Conservation (phyloP, 2,888 invertebrate species). For the Halictus quadricinctus region DNA sequence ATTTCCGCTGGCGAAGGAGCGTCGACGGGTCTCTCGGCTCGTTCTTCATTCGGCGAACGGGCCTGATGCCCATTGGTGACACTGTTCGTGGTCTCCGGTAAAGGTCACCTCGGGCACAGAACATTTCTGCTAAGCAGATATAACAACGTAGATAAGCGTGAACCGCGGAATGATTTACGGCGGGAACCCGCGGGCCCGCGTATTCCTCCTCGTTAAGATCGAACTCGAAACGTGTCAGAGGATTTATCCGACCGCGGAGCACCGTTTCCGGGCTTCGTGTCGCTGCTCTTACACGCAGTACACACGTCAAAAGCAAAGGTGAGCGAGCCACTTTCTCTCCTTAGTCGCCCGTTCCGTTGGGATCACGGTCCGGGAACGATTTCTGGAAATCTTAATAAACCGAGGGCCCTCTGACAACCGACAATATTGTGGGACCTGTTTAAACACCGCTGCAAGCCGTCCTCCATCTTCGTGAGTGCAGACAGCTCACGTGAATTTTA, state of each 20-base stretch:
- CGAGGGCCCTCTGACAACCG: not conserved
- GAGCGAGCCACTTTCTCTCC: conserved; percentile 28
- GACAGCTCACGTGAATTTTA: not conserved
- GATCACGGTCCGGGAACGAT: not conserved
- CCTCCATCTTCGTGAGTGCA: not conserved
- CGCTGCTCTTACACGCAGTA: conserved; percentile 10
- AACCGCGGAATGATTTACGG: conserved; percentile 66
- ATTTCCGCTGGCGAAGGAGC: conserved; percentile 9
- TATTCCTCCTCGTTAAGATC: conserved; percentile 65
- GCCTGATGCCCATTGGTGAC: conserved; percentile 38
- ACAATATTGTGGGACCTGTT: not conserved
- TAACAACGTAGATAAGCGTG: conserved; percentile 67
- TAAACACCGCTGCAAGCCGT: not conserved
- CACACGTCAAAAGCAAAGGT: conserved; percentile 15
- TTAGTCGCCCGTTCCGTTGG: not conserved
- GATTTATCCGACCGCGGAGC: conserved; percentile 37
- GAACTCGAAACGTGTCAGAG: conserved; percentile 53
- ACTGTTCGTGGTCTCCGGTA: conserved; percentile 31
- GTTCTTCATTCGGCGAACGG: conserved; percentile 36
- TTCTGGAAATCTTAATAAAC: not conserved
- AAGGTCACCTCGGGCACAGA: conserved; percentile 53
- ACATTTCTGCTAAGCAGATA: conserved; percentile 61
- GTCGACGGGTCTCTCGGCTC: not conserved
- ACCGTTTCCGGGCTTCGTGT: conserved; percentile 44
- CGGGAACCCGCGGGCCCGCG: conserved; percentile 53